Conservation (phyloP, 2,888 invertebrate species). For the Galerucella calmariensis region DNA sequence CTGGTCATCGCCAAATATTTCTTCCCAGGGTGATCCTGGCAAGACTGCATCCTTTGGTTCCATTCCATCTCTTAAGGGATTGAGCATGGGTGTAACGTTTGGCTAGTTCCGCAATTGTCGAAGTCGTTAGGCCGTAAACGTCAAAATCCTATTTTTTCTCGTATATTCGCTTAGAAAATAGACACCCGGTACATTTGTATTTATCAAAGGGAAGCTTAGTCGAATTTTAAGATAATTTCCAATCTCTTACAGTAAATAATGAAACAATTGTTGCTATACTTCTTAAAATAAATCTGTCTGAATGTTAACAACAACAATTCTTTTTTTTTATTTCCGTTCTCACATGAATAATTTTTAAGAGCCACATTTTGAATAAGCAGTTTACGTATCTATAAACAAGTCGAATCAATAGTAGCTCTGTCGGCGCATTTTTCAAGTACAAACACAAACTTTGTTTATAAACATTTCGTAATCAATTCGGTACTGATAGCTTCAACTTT, state of each 20-base stretch:
- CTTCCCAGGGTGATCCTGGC: too few relatives aligned
- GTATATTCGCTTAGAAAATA: too few relatives aligned
- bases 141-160: too few relatives aligned
- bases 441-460: slow-evolving; percentile 10
- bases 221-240: too few relatives aligned
- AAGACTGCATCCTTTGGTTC: too few relatives aligned
- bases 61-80: too few relatives aligned
- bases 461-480: slow-evolving; percentile 1
- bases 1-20: too few relatives aligned
- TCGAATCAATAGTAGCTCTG: not conserved
- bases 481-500: slow-evolving; percentile 1
- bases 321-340: not conserved
- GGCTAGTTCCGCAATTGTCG: too few relatives aligned
- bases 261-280: not conserved
- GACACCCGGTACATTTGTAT: too few relatives aligned
- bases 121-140: too few relatives aligned
- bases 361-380: slow-evolving; percentile 10
- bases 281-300: not conserved
- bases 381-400: not conserved
- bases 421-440: slow-evolving; percentile 6
- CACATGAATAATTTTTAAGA: slow-evolving; percentile 1
- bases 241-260: not conserved
- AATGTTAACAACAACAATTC: not conserved
- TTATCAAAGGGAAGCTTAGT: too few relatives aligned
- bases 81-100: too few relatives aligned